These are phyloP conservation scores for Andrena camellia DNA, from an alignment of 2,888 invertebrate genomes.

Conservation along the genomic window DNA sequence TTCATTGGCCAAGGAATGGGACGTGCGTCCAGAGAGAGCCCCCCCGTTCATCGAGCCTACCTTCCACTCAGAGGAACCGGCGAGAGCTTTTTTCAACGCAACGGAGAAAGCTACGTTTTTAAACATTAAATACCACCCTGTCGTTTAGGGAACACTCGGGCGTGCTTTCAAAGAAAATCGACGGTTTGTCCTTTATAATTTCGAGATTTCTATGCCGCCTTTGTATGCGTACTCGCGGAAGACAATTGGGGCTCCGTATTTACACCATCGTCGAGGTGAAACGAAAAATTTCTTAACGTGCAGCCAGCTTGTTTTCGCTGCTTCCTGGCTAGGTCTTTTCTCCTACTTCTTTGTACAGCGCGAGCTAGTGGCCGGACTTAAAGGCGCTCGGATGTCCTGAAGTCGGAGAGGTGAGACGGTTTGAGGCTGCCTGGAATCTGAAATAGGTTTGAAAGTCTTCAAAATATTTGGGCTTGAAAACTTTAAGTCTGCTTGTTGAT, in stretches of 20 bases:
- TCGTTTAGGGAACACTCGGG: conserved; percentile 27
- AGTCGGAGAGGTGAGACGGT: too few relatives aligned
- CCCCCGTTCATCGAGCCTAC: conserved; percentile 45
- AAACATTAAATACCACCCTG: conserved; percentile 46
- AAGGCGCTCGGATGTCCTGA: too few relatives aligned
- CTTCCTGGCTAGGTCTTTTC: neutral
- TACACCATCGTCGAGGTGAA: conserved; percentile 16
- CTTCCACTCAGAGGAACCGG: conserved; percentile 36
- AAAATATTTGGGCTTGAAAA: too few relatives aligned
- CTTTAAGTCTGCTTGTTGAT: too few relatives aligned
- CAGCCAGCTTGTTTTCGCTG: neutral
- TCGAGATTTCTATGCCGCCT: conserved; percentile 8
- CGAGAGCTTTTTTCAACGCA: conserved; percentile 29
- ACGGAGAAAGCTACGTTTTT: conserved; percentile 45
- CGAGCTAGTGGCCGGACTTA: too few relatives aligned
- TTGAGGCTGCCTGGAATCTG: too few relatives aligned
- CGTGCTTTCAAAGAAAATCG: conserved; percentile 12
- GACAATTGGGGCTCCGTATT: conserved; percentile 11
- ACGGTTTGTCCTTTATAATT: conserved; percentile 17
- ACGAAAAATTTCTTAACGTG: conserved; percentile 22
- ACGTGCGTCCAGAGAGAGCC: conserved; percentile 46
- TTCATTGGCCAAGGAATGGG: conserved; percentile 55
- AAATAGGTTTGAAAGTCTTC: too few relatives aligned
- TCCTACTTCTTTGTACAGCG: neutral
- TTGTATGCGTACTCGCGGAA: neutral